Evolutionary conservation across 1,140 invertebrate genomes (phyloP).

Genomic region (Caenorhabditis remanei): DNA sequence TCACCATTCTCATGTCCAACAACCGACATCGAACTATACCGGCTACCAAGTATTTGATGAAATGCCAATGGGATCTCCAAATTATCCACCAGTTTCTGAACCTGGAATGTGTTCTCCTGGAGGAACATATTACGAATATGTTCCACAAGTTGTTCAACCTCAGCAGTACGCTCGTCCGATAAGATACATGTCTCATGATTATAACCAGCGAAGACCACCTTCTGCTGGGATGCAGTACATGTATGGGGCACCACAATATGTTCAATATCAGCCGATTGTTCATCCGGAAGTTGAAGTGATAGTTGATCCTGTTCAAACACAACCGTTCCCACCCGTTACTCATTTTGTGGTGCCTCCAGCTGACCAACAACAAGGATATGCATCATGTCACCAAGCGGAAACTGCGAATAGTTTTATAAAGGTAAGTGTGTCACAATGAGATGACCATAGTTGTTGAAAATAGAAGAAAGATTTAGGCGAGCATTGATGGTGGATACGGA

Average conservation of each 20-base stretch:
- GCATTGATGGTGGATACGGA: slow-evolving; percentile 50
- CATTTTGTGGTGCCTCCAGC: slow-evolving; percentile 1
- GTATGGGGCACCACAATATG: slow-evolving; percentile 15
- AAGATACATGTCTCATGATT: slow-evolving; percentile 4
- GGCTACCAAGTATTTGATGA: slow-evolving; percentile 13
- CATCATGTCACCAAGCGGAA: slow-evolving; percentile 18
- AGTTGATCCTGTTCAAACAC: slow-evolving; percentile 19
- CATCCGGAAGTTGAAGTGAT: slow-evolving; percentile 14
- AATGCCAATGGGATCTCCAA: slow-evolving; percentile 23
- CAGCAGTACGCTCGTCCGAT: slow-evolving; percentile 32
- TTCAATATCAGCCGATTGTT: slow-evolving; percentile 26
- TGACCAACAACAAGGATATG: slow-evolving; percentile 33
- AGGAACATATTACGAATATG: slow-evolving; percentile 35
- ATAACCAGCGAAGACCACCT: slow-evolving; percentile 14
- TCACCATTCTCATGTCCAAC: slow-evolving; percentile 21
- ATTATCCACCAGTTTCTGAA: background rate
- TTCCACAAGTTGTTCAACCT: background rate
- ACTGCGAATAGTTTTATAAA: slow-evolving; percentile 44
- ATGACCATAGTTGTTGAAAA: slow-evolving; percentile 9
- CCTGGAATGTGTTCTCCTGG: slow-evolving; percentile 31
- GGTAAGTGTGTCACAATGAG: background rate
- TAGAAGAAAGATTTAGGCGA: slow-evolving; percentile 25
- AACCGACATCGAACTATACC: background rate
- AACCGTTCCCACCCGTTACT: slow-evolving; percentile 24
- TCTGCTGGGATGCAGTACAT: slow-evolving; percentile 17